phyloP scores from a whole-genome alignment of 1,140 invertebrate genomes.

The Popillia japonica region DNA sequence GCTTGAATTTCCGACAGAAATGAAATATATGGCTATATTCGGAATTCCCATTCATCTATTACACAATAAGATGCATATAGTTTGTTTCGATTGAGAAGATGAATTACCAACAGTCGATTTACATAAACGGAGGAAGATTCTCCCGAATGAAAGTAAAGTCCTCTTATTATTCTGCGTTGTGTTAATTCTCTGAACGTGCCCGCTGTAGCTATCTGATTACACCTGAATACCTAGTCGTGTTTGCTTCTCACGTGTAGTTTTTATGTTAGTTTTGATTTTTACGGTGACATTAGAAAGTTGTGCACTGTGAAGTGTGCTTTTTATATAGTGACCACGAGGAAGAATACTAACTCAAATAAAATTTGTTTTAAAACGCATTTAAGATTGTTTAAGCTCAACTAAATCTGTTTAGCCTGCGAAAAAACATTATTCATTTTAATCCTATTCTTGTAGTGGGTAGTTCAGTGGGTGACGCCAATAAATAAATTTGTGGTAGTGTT shows the following conservation, averaged over 20 bases:
- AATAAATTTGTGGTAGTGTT: too few species aligned
- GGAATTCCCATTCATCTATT: conserved; percentile 7
- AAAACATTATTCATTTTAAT: too few species aligned
- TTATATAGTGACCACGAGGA: too few species aligned
- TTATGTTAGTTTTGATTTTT: not conserved
- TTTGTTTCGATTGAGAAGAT: not conserved
- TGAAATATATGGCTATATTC: not conserved
- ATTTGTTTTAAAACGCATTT: too few species aligned
- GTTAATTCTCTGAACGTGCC: not conserved
- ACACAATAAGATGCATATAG: not conserved
- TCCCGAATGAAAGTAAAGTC: not conserved
- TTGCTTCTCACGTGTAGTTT: not conserved
- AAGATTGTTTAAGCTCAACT: too few species aligned
- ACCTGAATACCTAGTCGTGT: not conserved
- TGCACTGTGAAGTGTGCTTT: too few species aligned
- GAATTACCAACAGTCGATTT: not conserved
- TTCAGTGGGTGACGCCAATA: too few species aligned
- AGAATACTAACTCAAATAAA: too few species aligned
- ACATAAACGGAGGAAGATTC: not conserved
- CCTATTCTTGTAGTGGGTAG: too few species aligned
- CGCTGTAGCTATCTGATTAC: too few species aligned
- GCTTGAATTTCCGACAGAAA: not conserved
- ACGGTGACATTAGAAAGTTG: conserved; percentile 10
- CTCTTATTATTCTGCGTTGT: not conserved
- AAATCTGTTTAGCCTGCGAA: too few species aligned